phyloP scores from a whole-genome alignment of 2,113 vertebrate species.

The Peromyscus californicus region DNA sequence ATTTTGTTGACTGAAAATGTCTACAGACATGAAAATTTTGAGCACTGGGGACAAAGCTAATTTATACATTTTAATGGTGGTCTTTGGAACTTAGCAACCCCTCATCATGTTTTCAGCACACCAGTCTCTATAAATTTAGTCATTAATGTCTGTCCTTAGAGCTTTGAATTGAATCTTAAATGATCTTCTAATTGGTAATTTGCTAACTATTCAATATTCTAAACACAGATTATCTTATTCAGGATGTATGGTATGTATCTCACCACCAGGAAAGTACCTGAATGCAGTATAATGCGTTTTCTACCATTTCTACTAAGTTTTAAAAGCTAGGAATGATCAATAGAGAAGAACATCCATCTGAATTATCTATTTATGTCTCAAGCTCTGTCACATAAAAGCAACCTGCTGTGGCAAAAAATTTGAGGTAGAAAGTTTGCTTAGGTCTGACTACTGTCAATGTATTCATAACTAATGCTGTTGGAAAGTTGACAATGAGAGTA shows the following conservation, averaged over 20 bases:
- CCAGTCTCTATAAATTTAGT: background rate
- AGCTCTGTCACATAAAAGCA: background rate
- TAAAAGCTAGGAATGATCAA: background rate
- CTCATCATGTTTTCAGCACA: background rate
- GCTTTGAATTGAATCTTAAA: conserved; percentile 1
- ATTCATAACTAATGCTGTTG: background rate
- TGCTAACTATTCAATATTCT: conserved; percentile 44
- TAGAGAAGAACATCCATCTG: background rate
- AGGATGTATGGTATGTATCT: background rate
- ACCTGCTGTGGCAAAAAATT: background rate
- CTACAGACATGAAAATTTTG: background rate
- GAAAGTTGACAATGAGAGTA: background rate
- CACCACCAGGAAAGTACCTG: background rate
- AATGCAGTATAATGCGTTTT: background rate
- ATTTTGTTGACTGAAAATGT: background rate
- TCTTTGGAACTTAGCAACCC: conserved; percentile 25
- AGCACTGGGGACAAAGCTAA: background rate
- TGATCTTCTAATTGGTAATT: conserved; percentile 30
- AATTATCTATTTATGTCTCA: background rate
- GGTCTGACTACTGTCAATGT: background rate
- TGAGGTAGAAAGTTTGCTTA: background rate
- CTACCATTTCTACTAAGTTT: background rate
- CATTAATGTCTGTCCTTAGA: background rate
- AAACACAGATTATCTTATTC: conserved; percentile 13
- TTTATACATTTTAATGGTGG: background rate